Percentiles rank a stretch among this genome's conserved stretches.
phyloP scores from a whole-genome alignment of 2,888 invertebrate species.

The Allolobophora icterica region DNA sequence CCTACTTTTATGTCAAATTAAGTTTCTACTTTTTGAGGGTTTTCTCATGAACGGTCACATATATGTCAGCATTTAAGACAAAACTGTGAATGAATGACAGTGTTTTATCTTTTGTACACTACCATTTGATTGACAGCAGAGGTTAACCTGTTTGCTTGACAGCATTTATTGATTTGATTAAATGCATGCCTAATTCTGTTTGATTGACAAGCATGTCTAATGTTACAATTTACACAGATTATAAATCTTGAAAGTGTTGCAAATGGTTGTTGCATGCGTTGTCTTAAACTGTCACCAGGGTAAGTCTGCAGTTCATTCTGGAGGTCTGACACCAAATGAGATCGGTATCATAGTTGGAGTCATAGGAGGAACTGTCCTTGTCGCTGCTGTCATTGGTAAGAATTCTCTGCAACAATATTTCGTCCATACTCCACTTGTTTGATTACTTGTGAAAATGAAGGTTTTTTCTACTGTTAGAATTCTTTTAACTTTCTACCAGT shows the following conservation, averaged over 20 bases:
- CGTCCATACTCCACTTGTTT: background rate
- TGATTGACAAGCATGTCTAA: background rate
- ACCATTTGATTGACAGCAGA: background rate
- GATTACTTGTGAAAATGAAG: background rate
- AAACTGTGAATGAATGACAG: conserved; percentile 26
- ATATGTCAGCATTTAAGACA: no score
- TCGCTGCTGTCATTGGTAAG: conserved; percentile 24
- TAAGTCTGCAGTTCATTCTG: background rate
- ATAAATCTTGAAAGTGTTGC: background rate
- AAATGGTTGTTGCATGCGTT: background rate
- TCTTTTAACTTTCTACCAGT: no score
- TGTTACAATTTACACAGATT: background rate
- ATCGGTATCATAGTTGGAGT: conserved; percentile 36
- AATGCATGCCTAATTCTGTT: background rate
- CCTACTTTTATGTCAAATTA: no score
- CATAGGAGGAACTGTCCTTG: background rate
- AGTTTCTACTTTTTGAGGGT: no score
- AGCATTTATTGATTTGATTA: background rate
- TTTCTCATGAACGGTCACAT: background rate
- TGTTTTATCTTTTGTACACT: background rate
- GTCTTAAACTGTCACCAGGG: background rate
- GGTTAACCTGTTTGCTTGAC: background rate
- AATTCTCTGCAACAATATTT: background rate
- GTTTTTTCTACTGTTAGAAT: no score
- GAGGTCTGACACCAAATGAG: conserved; percentile 12